Conservation (phyloP, 2,888 invertebrate species). For the Chalcosyrphus nemorum region DNA sequence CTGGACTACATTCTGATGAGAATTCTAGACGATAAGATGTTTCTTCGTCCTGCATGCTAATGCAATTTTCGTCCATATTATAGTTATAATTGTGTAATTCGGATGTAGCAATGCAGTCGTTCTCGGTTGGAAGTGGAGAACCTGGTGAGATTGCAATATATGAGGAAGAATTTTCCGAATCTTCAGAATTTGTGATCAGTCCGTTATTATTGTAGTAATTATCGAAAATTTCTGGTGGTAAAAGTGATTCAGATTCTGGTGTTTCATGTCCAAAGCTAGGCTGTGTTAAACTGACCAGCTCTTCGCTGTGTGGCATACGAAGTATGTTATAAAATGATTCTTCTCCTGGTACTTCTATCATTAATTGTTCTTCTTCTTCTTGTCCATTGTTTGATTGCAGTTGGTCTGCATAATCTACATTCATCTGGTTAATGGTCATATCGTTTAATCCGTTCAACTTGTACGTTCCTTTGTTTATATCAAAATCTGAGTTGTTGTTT, state of each 20-base stretch:
- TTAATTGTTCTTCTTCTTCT: conserved; percentile 48
- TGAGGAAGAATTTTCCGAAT: conserved; percentile 56
- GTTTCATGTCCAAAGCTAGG: conserved; percentile 48
- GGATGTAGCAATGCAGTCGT: conserved; percentile 52
- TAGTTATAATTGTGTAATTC: conserved; percentile 44
- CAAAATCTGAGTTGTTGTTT: conserved; percentile 62
- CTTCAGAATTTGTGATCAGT: conserved; percentile 27
- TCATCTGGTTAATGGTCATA: conserved; percentile 67
- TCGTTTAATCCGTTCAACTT: conserved; percentile 65
- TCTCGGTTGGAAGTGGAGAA: conserved; percentile 58
- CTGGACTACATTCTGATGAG: conserved; percentile 31
- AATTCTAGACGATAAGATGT: conserved; percentile 18
- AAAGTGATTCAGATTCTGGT: conserved; percentile 38
- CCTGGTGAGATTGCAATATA: conserved; percentile 43
- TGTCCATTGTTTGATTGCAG: conserved; percentile 46
- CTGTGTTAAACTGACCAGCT: conserved; percentile 60
- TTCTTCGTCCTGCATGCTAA: conserved; percentile 26
- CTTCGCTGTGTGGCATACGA: conserved; percentile 61
- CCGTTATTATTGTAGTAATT: neutral
- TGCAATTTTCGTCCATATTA: neutral
- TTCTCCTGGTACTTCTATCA: conserved; percentile 62
- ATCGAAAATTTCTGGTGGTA: neutral
- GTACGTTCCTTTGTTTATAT: conserved; percentile 59
- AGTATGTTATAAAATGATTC: conserved; percentile 40
- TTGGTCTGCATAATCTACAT: conserved; percentile 48